Evolutionary conservation across 2,113 vertebrate species (phyloP), one percentile per base, ranked within the genome.

Genomic region (Hassar affinis): DNA sequence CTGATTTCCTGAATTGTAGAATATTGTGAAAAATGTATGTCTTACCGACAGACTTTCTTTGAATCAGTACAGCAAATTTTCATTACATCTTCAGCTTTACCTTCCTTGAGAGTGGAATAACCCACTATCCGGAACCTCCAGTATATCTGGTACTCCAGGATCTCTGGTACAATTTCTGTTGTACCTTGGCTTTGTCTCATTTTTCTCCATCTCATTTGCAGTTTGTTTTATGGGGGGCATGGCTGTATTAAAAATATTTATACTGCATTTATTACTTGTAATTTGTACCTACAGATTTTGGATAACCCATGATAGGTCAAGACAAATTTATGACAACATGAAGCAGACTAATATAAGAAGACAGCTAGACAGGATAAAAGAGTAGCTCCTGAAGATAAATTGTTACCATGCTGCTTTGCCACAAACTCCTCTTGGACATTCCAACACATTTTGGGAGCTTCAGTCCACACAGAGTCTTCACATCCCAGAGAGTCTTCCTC

Each of bases 101-200:
- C 86, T 85, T 18, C 88, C 88, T 59, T 42, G 61, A 57, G 85
- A 86, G 57, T 87, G 76, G 35, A 86, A 87, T 84, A 88, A 85
- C 79, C 91, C 90, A 85, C 87, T 87, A 42, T 92, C 91, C 87
- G 88, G 87, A 30, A 92, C 93, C 79, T 92, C 92, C 78, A 91
- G 66, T 12, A 88, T 91, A 89, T 91, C 88, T 27, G 86, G 86
- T 20, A 92, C 88, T 82, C 91, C 91, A 80, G 93, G 91, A 89
- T 93, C 89, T 86, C 87, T 88, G 81, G 87, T 86, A 80, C 78
- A 86, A 33, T 87, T 90, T 90, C 87, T 90, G 87, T 76, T 85
- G 59, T 77, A 88, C 69, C 82, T 81, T 45, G 82, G 92, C 57
- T 90, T 92, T 80, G 87, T 92, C 80, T 57, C 74, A 33, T 68